Base-by-base conservation (phyloP, 2,113 vertebrate species). In the Sarotherodon lohbergeri region DNA sequence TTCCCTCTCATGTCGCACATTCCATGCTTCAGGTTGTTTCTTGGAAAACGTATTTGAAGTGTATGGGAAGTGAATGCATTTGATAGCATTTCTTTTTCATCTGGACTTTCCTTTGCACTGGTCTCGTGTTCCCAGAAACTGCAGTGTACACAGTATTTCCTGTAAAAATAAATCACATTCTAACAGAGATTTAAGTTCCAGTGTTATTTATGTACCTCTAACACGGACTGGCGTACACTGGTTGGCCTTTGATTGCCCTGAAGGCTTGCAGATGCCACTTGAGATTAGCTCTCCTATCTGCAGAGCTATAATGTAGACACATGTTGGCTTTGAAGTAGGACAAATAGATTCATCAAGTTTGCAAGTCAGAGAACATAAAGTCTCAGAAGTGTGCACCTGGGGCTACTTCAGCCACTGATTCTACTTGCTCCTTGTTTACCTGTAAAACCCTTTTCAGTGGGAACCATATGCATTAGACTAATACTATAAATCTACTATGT, bases 251-350 rank as follows among this genome's bases (percentile, higher is more conserved):
- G 4, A 24, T 29, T 66, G 80, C 41, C 86, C 90, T 46, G 34
- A 19, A 48, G 89, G 84, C 66, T 81, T 86, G 83, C 71, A 81
- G 59, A 88, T 86, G 27, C 59, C 71, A 48, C 87, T 86, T 9
- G 39, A 83, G 81, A 89, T 90, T 78, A 86, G 46, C 81, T 9
- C 46, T 82, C 52, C 86, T 84, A 24, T 90, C 90, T 91, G 59
- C 76, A 13, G 66, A 41, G 83, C 86, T 43, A 11, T 66, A 73
- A 78, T 36, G 36, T 76, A 34, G 79, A 92, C 88, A 81, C 50
- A 86, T 63, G 84, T 50, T 36, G 32, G 10, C 81, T 92, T 91
- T 90, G 85, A 93, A 90, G 86, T 83, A 14, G 82, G 52, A 85
- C 94, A 71, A 86, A 85, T 54, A 39, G 22, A 68, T 76, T 83